Evolutionary conservation across 2,113 vertebrate genomes (phyloP), one percentile per base, ranked within the genome.

Genomic region (Oxyura jamaicensis): DNA sequence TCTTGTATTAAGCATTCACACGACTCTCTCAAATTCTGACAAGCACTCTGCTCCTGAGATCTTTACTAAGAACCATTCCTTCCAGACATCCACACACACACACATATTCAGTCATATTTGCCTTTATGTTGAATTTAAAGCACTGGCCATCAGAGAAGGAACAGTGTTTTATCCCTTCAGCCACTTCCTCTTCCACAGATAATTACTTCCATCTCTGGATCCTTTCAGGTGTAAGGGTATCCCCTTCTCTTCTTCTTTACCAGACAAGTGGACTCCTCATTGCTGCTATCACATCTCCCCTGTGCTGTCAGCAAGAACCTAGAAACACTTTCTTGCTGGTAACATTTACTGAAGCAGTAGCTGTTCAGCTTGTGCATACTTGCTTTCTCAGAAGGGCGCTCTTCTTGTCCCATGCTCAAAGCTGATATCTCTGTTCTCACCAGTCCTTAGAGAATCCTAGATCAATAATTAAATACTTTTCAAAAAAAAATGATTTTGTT

Each of bases 381-480:
- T 92, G 50, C 66, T 75, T 91, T 55, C n/a, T 91, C 36, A 55
- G 56, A 84, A 96, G 65, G 65, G 17, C 19, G 31, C 25, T 74
- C 4, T 67, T 67, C 56, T 86, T 92, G 56, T 89, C 68, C 58
- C 28, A 13, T 75, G 46, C 21, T 78, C 77, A 84, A 44, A 92
- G 41, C 68, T 48, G 44, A 73, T 11, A 86, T 58, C 67, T 92
- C 26, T 91, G 5, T 86, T 96, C 74, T 89, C 60, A 87, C 46
- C 19, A 78, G 48, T 79, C 60, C 80, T 89, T 36, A 67, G 65
- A 84, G 74, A 91, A 94, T 87, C 60, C 69, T 63, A 68, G 56
- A 78, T 91, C 69, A 71, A 94, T 93, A 86, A 88, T 73, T 91
- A 75, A 92, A 78, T 90, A 87, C 89, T 89, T 92, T 91, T 74